A percentile compares a stretch with the other conserved stretches of the same genome.
These are phyloP conservation scores for human DNA, from an alignment of 2,113 vertebrate species.

Conservation along the genomic window GRCh38 chr7:9182501-9183000, in stretches of 20 bases:
- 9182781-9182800: conserved; percentile 36
- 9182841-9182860: neutral
- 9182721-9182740: neutral
- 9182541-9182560: neutral
- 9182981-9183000: conserved; percentile 45
- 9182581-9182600: neutral
- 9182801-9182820: conserved; percentile 41
- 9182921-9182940: neutral
- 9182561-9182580: neutral
- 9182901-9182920: neutral
- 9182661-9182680: neutral
- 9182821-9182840: conserved; percentile 34
- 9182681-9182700: neutral
- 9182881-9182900: conserved; percentile 44
- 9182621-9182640: neutral
- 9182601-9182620: neutral
- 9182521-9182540: neutral
- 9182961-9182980: conserved; percentile 25
- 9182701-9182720: neutral
- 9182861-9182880: conserved; percentile 53
- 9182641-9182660: neutral
- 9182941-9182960: neutral
- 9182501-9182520: neutral
- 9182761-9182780: neutral
- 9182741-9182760: conserved; percentile 2